Base-by-base conservation (phyloP, 2,797 vertebrate species). In the Intellagama lesueurii region DNA sequence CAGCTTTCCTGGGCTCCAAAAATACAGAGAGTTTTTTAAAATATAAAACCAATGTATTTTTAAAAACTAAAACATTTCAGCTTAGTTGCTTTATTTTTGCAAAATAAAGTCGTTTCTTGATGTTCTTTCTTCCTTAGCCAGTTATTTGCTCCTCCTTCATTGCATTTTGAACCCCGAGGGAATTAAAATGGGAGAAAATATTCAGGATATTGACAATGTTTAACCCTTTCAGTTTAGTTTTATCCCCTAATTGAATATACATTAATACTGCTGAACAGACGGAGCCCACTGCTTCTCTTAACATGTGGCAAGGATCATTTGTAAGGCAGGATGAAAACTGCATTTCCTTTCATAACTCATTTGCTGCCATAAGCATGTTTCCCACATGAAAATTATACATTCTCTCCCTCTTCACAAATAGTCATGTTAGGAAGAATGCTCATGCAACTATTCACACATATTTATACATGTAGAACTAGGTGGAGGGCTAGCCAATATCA, bases 221-320 rank as follows among this genome's bases (percentile, higher is more conserved):
- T 97, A 97, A 97, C 96, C 95, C 96, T 76, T 97, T 95, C 95
- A 91, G 75, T 82, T 93, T 93, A 88, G 30, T 90, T 94, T 94
- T 82, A 89, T 91, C 92, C 73, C 82, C 91, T 96, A 97, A 95
- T 87, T 95, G 95, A 91, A 96, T 95, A 94, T 90, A 96, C 91
- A 11, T 89, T 44, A 90, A 35, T 81, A 69, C 47, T 24, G 77
- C 60, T 90, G n/a, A 6, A 24, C 9, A 52, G 87, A 40, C 26
- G 69, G 83, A 92, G 88, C 66, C 68, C 35, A 17, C 0, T 60
- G 49, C 56, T 88, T 35, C 52, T 91, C 32, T 94, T 90, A 81
- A 95, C 88, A 91, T 52, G n/a, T 91, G 70, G 52, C 56, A 24
- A 78, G 49, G 88, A 90, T 52, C 26, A 7, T 86, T 73, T 88